Evolutionary conservation across 2,797 vertebrate genomes (phyloP).

Genomic region (Rhabdophis nuchalis): DNA sequence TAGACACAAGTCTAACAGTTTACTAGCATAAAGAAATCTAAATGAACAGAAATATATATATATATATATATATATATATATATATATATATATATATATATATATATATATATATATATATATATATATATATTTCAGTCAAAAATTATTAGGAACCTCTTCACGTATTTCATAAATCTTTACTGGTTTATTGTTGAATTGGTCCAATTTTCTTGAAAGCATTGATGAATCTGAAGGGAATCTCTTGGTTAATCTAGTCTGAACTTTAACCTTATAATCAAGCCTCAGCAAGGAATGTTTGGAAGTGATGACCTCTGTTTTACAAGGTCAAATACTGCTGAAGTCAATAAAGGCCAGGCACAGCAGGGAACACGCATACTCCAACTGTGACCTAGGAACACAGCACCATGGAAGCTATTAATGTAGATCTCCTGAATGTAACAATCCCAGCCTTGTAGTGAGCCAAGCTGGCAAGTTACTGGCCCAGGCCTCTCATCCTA

Average conservation of each 20-base stretch:
- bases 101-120: no score
- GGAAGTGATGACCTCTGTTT: conserved; percentile 13
- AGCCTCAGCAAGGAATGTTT: conserved; percentile 33
- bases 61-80: no score
- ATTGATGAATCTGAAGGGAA: conserved; percentile 11
- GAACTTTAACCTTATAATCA: conserved; percentile 33
- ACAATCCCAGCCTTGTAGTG: background rate
- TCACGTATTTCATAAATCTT: background rate
- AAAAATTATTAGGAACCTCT: conserved; percentile 15
- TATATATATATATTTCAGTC: no score
- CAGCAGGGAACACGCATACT: conserved; percentile 3
- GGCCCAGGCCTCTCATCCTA: background rate
- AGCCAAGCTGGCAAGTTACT: background rate
- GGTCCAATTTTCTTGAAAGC: conserved; percentile 9
- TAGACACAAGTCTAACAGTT: conserved; percentile 20
- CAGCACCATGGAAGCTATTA: background rate
- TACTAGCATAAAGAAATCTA: background rate
- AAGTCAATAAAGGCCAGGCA: background rate
- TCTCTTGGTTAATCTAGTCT: background rate
- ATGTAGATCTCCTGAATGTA: background rate
- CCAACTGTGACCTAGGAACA: conserved; percentile 15
- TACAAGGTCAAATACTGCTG: conserved; percentile 19
- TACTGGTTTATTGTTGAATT: background rate
- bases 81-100: no score
- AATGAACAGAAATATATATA: background rate